Conservation (phyloP, 2,888 invertebrate genomes). For the Ferrisia virgata region DNA sequence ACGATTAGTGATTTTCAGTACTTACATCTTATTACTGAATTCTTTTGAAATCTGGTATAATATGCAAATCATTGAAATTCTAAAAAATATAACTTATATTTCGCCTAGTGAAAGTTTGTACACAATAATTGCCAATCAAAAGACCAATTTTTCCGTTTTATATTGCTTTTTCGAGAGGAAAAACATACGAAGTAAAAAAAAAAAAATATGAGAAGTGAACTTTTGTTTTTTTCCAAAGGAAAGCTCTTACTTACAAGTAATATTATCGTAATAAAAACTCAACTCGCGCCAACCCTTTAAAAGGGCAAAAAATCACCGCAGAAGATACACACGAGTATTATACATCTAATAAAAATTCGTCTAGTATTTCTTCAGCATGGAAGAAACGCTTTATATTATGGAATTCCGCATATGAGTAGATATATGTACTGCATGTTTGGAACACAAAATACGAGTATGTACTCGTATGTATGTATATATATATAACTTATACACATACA, state of each 20-base stretch:
- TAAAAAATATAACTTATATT: too few relatives aligned
- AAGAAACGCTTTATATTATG: neutral
- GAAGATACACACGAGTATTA: neutral
- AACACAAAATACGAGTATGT: too few relatives aligned
- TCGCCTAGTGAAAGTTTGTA: neutral
- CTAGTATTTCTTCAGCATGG: neutral
- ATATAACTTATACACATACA: neutral
- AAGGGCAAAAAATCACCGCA: neutral
- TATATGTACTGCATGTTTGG: too few relatives aligned
- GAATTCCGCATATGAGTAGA: neutral
- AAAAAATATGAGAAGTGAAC: neutral
- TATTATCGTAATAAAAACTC: neutral
- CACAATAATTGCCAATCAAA: neutral
- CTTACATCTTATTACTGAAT: too few relatives aligned
- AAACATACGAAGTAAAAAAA: neutral
- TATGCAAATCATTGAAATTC: too few relatives aligned
- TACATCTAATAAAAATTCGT: neutral
- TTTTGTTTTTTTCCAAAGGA: neutral
- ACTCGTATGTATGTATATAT: neutral
- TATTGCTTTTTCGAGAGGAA: neutral
- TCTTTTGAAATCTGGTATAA: too few relatives aligned
- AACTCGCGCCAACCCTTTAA: neutral
- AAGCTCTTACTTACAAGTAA: neutral
- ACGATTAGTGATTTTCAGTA: too few relatives aligned
- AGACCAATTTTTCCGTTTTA: neutral